Evolutionary conservation across 2,797 vertebrate genomes (phyloP), one percentile per base, ranked within the genome.

Genomic region (Pangasius krempfi): DNA sequence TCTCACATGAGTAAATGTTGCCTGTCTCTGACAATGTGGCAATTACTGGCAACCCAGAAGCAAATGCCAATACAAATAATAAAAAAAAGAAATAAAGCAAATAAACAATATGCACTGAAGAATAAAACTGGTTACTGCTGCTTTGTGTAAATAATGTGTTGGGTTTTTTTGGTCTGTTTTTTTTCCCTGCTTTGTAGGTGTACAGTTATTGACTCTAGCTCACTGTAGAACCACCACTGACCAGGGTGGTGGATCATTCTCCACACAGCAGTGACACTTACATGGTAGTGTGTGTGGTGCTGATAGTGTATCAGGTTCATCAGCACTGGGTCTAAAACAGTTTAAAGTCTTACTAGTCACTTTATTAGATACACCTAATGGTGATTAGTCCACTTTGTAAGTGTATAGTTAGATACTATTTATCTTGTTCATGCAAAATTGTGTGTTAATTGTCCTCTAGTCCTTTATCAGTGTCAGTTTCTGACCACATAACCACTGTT

Each of bases 271-370:
- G 25, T n/a, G 64, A 70, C 83, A 84, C n/a, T 70, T 33, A 22
- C 16, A 25, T 52, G 64, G 83, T 54, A 37, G 83, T 33, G 64
- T 84, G 83, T 33, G 14, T 70, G 20, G 62, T 37, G n/a, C 64
- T 84, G 83, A 84, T 84, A 84, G 47, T 70, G 47, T 84, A 84
- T 84, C 83, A 70, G 37, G 14, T 52, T 25, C 64, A 52, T 54
- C 83, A 84, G 83, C n/a, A 54, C n/a, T 25, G 12, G 30, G 18
- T 25, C 8, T 70, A 13, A 68, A 54, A 22, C n/a, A 52, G 62
- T 30, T 84, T 84, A 10, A 33, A 52, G 82, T 84, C 64, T 33
- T 70, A 84, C 30, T 27, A 64, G 44, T 84, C 82, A 84, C 40
- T 84, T 68, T 70, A 54, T 33, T 33, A 37, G 64, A 54, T 47